Evolutionary conservation across 1,140 invertebrate species (phyloP).

Genomic region (Musca vetustissima): DNA sequence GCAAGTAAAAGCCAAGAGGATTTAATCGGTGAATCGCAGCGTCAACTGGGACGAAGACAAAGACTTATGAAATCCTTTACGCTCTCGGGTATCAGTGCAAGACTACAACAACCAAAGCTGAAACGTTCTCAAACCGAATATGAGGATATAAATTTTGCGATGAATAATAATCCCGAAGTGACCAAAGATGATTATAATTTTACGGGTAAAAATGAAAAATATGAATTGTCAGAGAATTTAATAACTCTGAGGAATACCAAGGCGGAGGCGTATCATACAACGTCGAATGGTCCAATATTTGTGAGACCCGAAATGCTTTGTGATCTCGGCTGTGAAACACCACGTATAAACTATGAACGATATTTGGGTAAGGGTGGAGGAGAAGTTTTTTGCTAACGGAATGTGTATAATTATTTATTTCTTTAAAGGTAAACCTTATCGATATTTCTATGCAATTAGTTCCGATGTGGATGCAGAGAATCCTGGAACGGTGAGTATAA

Average conservation of each 20-base stretch:
- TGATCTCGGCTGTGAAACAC: slow-evolving; percentile 80
- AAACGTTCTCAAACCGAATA: slow-evolving; percentile 46
- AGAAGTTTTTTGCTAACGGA: neutral
- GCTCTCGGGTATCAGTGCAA: slow-evolving; percentile 33
- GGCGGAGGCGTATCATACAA: slow-evolving; percentile 59
- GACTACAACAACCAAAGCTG: slow-evolving; percentile 27
- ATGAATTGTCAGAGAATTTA: slow-evolving; percentile 53
- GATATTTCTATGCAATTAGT: slow-evolving; percentile 87
- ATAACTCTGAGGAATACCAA: slow-evolving; percentile 57
- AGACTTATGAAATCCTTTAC: slow-evolving; percentile 45
- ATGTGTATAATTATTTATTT: neutral
- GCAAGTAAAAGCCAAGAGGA: slow-evolving; percentile 26
- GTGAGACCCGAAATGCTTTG: slow-evolving; percentile 69
- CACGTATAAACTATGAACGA: slow-evolving; percentile 74
- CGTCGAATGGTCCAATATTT: slow-evolving; percentile 59
- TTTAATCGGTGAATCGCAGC: slow-evolving; percentile 7
- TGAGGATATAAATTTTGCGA: slow-evolving; percentile 42
- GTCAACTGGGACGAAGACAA: neutral
- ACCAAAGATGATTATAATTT: neutral
- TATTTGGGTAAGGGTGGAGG: slow-evolving; percentile 60
- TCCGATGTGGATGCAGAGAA: slow-evolving; percentile 80
- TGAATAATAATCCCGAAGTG: slow-evolving; percentile 8
- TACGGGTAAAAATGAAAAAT: slow-evolving; percentile 21
- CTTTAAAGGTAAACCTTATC: slow-evolving; percentile 65
- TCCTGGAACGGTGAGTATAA: slow-evolving; percentile 76